A percentile compares a stretch with the other conserved stretches of the same genome.
Conservation (phyloP, 2,888 invertebrate genomes). For the Hydroisotoma schaefferi region DNA sequence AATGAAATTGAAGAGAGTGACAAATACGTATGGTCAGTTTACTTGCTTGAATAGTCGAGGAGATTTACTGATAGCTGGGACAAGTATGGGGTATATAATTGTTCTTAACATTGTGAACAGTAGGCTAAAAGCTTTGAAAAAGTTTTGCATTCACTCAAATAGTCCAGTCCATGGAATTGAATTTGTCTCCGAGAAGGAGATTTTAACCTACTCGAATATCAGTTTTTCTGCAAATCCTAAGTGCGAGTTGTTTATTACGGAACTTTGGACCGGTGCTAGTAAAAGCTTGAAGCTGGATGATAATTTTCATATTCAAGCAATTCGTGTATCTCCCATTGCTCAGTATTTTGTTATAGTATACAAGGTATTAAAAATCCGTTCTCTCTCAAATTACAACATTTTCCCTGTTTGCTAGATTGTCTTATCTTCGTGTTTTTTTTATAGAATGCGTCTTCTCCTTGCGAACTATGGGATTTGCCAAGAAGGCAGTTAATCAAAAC, state of each 20-base stretch:
- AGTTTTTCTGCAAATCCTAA: constrained; percentile 47
- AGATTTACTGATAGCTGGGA: constrained; percentile 39
- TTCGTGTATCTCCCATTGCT: constrained; percentile 38
- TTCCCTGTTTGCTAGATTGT: neutral
- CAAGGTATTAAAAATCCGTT: constrained; percentile 30
- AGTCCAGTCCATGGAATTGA: constrained; percentile 45
- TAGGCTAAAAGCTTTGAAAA: constrained; percentile 26
- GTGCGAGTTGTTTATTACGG: constrained; percentile 43
- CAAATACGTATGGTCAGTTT: constrained; percentile 37
- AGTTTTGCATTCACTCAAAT: constrained; percentile 40
- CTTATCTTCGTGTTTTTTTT: neutral
- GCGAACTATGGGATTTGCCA: constrained; percentile 46
- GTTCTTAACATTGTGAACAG: constrained; percentile 31
- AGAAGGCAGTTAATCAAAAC: constrained; percentile 44
- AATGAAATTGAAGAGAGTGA: constrained; percentile 42
- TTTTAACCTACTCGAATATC: constrained; percentile 41
- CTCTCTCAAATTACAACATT: neutral
- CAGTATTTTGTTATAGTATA: constrained; percentile 43
- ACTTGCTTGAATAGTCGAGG: constrained; percentile 35
- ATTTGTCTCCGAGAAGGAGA: constrained; percentile 34
- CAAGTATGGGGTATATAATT: constrained; percentile 38
- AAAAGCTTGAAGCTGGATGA: constrained; percentile 43
- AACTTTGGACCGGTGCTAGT: constrained; percentile 37
- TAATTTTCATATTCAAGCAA: constrained; percentile 41
- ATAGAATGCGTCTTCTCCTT: constrained; percentile 45